phyloP scores from a whole-genome alignment of 2,113 vertebrate genomes.

The Oreochromis spilurus region DNA sequence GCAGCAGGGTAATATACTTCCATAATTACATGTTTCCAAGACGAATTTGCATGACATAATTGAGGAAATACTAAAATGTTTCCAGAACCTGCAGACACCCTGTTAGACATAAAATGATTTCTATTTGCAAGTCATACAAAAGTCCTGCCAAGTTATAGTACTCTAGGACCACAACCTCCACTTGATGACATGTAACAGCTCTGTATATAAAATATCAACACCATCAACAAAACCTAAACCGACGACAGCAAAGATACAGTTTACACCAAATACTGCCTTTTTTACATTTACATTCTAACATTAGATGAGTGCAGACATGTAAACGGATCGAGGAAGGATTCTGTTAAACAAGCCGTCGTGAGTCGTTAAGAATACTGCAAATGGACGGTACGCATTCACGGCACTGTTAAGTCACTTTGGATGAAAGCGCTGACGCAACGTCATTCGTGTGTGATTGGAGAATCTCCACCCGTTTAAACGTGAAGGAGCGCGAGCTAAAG shows the following conservation, averaged over 20 bases:
- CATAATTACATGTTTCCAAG: not conserved
- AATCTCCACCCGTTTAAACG: slow-evolving; percentile 39
- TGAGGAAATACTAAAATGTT: not conserved
- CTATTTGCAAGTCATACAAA: not conserved
- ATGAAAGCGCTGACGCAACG: not conserved
- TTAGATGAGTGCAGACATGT: slow-evolving; percentile 22
- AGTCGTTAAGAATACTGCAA: slow-evolving; percentile 12
- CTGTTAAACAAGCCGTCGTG: not conserved
- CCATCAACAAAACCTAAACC: slow-evolving; percentile 30
- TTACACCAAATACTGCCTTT: slow-evolving; percentile 25
- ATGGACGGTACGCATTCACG: not conserved
- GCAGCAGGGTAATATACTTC: not conserved
- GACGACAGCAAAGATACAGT: slow-evolving; percentile 30
- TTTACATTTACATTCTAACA: slow-evolving; percentile 42
- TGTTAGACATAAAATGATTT: not conserved
- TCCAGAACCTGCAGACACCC: not conserved
- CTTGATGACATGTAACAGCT: slow-evolving; percentile 24
- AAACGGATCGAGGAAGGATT: slow-evolving; percentile 7
- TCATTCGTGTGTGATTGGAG: slow-evolving; percentile 21
- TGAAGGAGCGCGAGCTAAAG: not conserved
- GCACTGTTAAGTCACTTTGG: slow-evolving; percentile 23
- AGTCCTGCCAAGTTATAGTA: not conserved
- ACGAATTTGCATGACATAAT: not conserved
- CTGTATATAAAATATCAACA: slow-evolving; percentile 50
- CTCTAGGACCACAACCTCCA: slow-evolving; percentile 24